Conservation (phyloP, 2,113 vertebrate species). For the Chrysochloris asiatica region DNA sequence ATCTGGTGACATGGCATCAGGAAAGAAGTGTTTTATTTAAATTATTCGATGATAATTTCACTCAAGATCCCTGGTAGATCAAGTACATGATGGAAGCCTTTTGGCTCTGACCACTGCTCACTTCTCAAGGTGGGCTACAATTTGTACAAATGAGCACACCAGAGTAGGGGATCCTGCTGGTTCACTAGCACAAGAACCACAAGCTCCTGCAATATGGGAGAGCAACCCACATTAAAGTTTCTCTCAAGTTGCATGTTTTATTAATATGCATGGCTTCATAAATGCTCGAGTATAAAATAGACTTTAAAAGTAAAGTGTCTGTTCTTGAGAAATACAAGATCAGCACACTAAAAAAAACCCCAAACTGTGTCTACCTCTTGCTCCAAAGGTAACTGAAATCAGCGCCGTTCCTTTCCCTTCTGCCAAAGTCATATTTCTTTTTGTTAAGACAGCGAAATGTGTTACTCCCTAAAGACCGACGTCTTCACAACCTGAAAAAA, state of each 20-base stretch:
- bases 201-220: not conserved
- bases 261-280: conserved; percentile 21
- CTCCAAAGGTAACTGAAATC: conserved; percentile 28
- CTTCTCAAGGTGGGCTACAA: conserved; percentile 58
- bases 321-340: conserved; percentile 35
- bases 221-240: conserved; percentile 46
- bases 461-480: not conserved
- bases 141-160: conserved; percentile 44
- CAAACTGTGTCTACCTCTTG: not conserved
- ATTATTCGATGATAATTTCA: conserved; percentile 47
- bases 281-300: conserved; percentile 33
- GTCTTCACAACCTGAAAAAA: conserved; percentile 28
- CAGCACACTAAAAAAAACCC: not conserved
- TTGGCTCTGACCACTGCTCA: conserved; percentile 47
- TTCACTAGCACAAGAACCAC: conserved; percentile 48
- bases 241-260: conserved; percentile 44
- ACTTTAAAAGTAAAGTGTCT: conserved; percentile 51
- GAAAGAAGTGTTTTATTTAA: conserved; percentile 61
- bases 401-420: not conserved
- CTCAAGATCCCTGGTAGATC: conserved; percentile 26
- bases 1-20: not conserved
- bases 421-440: not conserved
- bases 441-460: not conserved
- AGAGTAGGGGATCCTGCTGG: conserved; percentile 29
- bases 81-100: conserved; percentile 52